phyloP scores from a whole-genome alignment of 2,888 invertebrate species.

The Amphimallon solstitiale region DNA sequence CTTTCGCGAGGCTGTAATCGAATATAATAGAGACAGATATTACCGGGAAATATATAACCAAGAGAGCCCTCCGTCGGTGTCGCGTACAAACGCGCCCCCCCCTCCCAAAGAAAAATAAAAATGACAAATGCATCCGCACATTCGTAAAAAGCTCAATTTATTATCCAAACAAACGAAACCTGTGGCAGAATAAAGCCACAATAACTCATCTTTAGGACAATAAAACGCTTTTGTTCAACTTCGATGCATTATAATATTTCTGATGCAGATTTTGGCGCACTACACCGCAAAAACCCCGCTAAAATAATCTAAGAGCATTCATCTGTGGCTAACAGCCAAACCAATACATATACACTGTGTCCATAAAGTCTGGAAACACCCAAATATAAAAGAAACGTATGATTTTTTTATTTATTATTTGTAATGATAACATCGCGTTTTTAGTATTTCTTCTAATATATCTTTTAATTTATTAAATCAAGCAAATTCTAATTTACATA shows the following conservation, averaged over 20 bases:
- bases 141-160: slow-evolving; percentile 57
- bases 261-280: slow-evolving; percentile 33
- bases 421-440: too few relatives aligned
- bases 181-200: slow-evolving; percentile 47
- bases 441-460: too few relatives aligned
- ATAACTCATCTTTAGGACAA: slow-evolving; percentile 53
- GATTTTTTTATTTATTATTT: too few relatives aligned
- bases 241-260: slow-evolving; percentile 40
- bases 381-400: too few relatives aligned
- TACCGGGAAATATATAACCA: slow-evolving; percentile 14
- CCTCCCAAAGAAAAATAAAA: slow-evolving; percentile 51
- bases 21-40: slow-evolving; percentile 37
- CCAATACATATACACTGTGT: too few relatives aligned
- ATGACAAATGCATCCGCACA: slow-evolving; percentile 56
- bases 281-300: too few relatives aligned
- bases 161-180: slow-evolving; percentile 53
- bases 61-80: background rate
- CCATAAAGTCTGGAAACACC: too few relatives aligned
- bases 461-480: too few relatives aligned
- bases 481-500: too few relatives aligned
- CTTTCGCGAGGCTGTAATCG: slow-evolving; percentile 22
- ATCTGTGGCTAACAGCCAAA: too few relatives aligned
- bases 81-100: slow-evolving; percentile 2
- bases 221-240: slow-evolving; percentile 48
- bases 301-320: too few relatives aligned